Conservation (phyloP, 2,113 vertebrate species). For the Oenanthe melanoleuca region DNA sequence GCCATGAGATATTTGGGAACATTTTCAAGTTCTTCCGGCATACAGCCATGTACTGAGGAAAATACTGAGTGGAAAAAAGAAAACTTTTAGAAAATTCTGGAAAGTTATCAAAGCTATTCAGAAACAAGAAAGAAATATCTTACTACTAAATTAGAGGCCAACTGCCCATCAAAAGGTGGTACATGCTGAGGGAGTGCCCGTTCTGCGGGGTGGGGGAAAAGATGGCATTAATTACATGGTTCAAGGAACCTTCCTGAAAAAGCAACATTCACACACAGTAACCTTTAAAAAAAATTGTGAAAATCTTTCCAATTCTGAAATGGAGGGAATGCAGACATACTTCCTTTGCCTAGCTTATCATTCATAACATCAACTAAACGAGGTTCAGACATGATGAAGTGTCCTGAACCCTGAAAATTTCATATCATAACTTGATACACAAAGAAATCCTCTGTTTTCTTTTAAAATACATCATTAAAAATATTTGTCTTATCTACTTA, state of each 20-base stretch:
- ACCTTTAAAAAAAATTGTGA: not conserved
- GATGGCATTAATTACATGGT: not conserved
- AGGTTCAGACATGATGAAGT: not conserved
- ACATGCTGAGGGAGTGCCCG: not conserved
- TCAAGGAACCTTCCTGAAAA: not conserved
- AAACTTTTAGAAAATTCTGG: not conserved
- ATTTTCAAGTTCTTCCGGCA: not conserved
- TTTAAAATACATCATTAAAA: not conserved
- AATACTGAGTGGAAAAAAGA: not conserved
- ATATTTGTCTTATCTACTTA: not conserved
- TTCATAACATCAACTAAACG: not conserved
- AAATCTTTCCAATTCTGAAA: not conserved
- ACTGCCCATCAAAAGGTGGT: not conserved
- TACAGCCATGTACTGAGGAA: not conserved
- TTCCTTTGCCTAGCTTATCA: not conserved
- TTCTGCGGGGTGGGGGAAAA: accelerated
- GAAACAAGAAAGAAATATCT: not conserved
- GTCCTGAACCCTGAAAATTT: not conserved
- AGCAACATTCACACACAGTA: not conserved
- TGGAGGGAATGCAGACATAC: not conserved
- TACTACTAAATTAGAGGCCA: not conserved
- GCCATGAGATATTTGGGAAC: not conserved
- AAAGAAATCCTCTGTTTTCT: not conserved
- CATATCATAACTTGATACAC: not conserved
- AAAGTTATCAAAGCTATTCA: not conserved